A percentile compares a stretch with the other conserved stretches of the same genome.
phyloP scores from a whole-genome alignment of 2,113 vertebrate species.

The Crotalus horridus region DNA sequence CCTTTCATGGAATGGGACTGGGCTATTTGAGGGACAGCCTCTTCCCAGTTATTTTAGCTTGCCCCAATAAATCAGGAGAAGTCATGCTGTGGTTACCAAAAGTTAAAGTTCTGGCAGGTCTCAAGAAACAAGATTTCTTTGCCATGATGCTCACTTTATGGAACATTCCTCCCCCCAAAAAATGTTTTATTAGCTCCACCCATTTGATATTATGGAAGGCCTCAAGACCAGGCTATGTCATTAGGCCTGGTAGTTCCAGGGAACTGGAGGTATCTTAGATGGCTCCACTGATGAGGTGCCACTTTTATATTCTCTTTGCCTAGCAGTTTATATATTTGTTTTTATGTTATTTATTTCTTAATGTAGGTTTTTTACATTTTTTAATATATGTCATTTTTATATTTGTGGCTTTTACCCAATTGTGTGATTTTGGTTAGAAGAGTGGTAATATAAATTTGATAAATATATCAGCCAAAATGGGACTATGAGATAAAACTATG shows the following conservation, averaged over 20 bases:
- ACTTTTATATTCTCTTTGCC: background rate
- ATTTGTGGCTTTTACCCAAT: background rate
- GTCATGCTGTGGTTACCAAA: background rate
- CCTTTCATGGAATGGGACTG: no score
- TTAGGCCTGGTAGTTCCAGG: background rate
- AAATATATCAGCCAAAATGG: background rate
- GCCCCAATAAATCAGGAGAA: no score
- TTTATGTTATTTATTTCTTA: background rate
- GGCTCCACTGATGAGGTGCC: background rate
- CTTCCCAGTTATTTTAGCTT: no score
- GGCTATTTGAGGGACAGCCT: no score
- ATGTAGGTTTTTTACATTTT: background rate
- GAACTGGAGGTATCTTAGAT: background rate
- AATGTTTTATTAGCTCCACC: background rate
- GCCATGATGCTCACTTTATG: background rate
- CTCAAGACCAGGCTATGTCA: background rate
- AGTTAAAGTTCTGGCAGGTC: background rate
- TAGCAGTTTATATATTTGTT: background rate
- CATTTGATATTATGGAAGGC: background rate
- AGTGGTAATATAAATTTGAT: background rate
- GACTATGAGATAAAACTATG: background rate
- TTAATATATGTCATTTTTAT: background rate
- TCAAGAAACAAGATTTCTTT: background rate
- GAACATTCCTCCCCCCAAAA: background rate
- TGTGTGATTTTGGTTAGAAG: background rate